These are phyloP conservation scores for Budorcas taxicolor DNA, from an alignment of 2,113 vertebrate species.

Conservation along the genomic window DNA sequence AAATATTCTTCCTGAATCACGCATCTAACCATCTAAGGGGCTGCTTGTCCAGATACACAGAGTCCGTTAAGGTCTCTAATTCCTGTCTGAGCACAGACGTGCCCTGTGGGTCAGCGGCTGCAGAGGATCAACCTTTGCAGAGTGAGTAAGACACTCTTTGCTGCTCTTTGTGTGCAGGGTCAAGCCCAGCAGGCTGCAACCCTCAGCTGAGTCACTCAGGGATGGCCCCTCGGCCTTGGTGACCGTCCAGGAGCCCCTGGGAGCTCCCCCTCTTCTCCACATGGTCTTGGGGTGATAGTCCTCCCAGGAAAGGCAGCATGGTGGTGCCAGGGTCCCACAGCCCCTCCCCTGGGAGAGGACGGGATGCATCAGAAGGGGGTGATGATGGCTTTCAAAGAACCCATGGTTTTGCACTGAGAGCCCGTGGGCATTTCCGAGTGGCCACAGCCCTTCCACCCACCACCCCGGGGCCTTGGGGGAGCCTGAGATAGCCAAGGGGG, in stretches of 20 bases:
- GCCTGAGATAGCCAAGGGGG: rapidly evolving
- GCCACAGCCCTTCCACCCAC: background rate
- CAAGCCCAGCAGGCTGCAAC: background rate
- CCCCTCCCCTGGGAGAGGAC: background rate
- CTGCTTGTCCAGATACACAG: background rate
- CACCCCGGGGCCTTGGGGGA: rapidly evolving
- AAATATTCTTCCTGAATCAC: background rate
- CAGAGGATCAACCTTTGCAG: background rate
- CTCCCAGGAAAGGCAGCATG: background rate
- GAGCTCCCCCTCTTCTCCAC: no score
- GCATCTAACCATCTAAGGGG: background rate
- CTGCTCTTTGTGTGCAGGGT: background rate
- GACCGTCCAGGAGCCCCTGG: background rate
- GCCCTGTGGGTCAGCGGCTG: background rate
- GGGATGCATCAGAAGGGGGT: background rate
- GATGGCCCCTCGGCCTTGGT: background rate
- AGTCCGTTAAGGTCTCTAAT: rapidly evolving
- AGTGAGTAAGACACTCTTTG: background rate
- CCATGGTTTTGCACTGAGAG: no score
- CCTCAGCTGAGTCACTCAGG: background rate
- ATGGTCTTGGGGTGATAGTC: background rate
- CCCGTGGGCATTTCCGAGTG: background rate
- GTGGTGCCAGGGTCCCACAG: background rate
- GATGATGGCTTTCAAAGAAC: no score
- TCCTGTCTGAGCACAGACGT: background rate